phyloP scores from a whole-genome alignment of 2,797 vertebrate species.

The Galagoides demidoff region DNA sequence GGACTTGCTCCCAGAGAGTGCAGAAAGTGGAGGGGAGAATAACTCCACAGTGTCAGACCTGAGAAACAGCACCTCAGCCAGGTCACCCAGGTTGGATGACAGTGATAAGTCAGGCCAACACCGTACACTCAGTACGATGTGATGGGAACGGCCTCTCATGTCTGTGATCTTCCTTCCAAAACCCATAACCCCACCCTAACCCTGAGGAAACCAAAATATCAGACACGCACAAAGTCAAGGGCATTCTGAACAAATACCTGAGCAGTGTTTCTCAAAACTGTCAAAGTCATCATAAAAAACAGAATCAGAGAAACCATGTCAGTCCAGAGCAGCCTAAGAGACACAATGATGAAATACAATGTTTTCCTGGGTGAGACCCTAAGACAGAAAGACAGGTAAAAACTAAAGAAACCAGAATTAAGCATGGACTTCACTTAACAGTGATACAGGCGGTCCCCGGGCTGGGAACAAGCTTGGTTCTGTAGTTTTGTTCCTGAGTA shows the following conservation, averaged over 20 bases:
- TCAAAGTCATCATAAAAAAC: background rate
- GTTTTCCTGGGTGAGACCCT: accelerated
- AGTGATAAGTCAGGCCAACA: background rate
- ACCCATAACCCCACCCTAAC: background rate
- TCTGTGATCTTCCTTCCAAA: background rate
- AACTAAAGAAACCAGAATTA: background rate
- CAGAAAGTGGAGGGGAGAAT: background rate
- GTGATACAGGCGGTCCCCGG: too few species aligned
- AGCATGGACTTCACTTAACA: background rate
- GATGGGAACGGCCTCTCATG: background rate
- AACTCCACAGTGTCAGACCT: background rate
- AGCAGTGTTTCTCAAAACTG: background rate
- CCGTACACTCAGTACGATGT: background rate
- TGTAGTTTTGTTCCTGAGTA: too few species aligned
- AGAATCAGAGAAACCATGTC: background rate
- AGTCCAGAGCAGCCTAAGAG: background rate
- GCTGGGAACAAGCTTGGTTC: too few species aligned
- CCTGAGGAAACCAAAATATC: background rate
- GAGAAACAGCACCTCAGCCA: accelerated
- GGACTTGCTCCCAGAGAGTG: background rate
- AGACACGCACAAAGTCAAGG: background rate
- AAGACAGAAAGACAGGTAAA: background rate
- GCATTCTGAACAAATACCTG: background rate
- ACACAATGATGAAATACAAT: accelerated
- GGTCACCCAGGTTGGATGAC: background rate